Percentiles rank a stretch among this genome's conserved stretches.
Conservation (phyloP, 2,888 invertebrate species). For the Carterocephalus palaemon region DNA sequence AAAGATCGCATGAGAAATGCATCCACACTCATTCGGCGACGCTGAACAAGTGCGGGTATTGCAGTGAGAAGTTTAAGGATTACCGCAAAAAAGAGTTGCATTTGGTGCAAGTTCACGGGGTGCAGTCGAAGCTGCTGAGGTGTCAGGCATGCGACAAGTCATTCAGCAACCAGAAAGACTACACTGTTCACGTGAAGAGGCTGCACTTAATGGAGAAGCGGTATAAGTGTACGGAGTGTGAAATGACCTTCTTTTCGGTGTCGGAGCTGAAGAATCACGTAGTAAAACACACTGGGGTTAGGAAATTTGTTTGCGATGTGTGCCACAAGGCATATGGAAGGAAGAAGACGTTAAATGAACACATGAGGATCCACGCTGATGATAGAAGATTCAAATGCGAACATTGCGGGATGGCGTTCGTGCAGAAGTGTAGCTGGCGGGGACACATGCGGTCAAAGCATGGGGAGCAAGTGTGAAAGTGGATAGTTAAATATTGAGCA, state of each 20-base stretch:
- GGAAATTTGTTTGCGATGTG: slow-evolving; percentile 51
- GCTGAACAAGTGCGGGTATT: slow-evolving; percentile 53
- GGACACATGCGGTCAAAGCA: slow-evolving; percentile 45
- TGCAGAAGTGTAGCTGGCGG: slow-evolving; percentile 40
- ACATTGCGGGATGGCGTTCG: slow-evolving; percentile 38
- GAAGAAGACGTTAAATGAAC: slow-evolving; percentile 40
- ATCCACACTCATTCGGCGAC: slow-evolving; percentile 50
- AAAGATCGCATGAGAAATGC: slow-evolving; percentile 62
- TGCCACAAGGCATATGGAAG: slow-evolving; percentile 51
- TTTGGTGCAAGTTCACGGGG: slow-evolving; percentile 47
- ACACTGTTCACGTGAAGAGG: slow-evolving; percentile 50
- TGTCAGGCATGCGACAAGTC: slow-evolving; percentile 53
- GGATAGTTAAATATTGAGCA: too few species aligned
- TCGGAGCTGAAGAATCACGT: slow-evolving; percentile 52
- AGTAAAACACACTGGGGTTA: slow-evolving; percentile 51
- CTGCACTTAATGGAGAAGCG: slow-evolving; percentile 52
- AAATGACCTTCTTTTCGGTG: slow-evolving; percentile 49
- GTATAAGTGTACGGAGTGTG: slow-evolving; percentile 37
- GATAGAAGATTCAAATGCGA: slow-evolving; percentile 39
- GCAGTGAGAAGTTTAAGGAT: slow-evolving; percentile 50
- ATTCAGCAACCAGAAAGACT: slow-evolving; percentile 42
- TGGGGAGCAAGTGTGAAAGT: slow-evolving; percentile 36
- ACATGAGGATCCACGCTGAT: slow-evolving; percentile 43
- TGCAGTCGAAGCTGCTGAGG: slow-evolving; percentile 35
- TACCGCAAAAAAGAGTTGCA: slow-evolving; percentile 50